Conservation (phyloP, 2,797 vertebrate genomes). For the Lagorchestes hirsutus region DNA sequence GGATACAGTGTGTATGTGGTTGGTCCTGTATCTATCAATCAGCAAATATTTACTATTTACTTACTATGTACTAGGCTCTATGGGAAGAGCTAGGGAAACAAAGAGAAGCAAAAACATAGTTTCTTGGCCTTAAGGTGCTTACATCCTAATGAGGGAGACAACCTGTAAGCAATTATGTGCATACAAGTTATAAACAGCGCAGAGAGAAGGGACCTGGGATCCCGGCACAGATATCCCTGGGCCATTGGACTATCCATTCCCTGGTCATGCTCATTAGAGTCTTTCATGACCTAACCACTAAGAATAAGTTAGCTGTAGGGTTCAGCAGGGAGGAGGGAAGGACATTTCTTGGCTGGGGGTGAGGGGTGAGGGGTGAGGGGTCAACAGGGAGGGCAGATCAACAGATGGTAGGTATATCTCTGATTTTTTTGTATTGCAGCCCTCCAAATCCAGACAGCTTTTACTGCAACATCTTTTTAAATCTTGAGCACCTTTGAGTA, state of each 20-base stretch:
- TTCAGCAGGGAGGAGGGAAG: background rate
- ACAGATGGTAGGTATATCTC: background rate
- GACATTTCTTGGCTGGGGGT: background rate
- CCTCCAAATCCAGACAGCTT: background rate
- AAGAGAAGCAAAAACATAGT: background rate
- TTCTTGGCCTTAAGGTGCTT: background rate
- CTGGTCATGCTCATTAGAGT: background rate
- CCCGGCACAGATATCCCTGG: background rate
- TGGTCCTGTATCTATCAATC: background rate
- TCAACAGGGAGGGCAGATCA: background rate
- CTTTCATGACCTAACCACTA: background rate
- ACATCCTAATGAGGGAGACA: background rate
- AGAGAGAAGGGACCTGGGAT: background rate
- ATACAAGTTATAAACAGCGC: background rate
- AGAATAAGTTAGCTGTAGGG: background rate
- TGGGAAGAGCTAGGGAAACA: background rate
- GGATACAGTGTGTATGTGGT: background rate
- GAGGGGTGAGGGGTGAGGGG: background rate
- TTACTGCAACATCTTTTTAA: background rate
- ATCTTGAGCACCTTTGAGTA: background rate
- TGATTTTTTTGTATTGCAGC: background rate
- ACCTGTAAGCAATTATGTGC: background rate
- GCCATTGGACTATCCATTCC: background rate
- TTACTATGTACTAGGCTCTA: background rate
- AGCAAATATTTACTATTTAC: background rate